Conservation (phyloP, 37 sponge, comb jelly and placozoan species). For the Ianthella basta region DNA sequence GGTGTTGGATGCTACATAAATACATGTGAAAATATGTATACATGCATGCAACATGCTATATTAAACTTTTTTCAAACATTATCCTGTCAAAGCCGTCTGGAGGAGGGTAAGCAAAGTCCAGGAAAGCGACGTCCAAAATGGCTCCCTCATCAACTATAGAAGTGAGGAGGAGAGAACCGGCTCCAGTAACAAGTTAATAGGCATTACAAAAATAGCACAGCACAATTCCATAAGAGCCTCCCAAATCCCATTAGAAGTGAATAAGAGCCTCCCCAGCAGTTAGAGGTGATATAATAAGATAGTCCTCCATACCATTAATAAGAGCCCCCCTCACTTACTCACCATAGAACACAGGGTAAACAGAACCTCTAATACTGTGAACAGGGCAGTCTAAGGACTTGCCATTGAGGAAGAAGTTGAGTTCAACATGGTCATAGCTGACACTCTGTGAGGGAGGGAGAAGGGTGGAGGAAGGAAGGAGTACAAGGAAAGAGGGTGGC, state of each 20-base stretch:
- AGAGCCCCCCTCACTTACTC: slow-evolving; percentile 7
- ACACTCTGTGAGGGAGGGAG: slow-evolving; percentile 62
- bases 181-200: background rate
- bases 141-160: slow-evolving; percentile 88
- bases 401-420: slow-evolving; percentile 96
- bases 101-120: slow-evolving; percentile 90
- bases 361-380: slow-evolving; percentile 82
- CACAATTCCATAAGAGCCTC: too few species aligned
- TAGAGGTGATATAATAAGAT: too few species aligned
- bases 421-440: slow-evolving; percentile 95
- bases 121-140: slow-evolving; percentile 90
- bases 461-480: slow-evolving; percentile 13
- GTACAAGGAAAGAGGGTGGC: background rate
- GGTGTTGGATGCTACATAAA: too few species aligned
- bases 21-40: too few species aligned
- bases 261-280: too few species aligned
- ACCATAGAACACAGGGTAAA: slow-evolving; percentile 96
- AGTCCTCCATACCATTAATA: too few species aligned
- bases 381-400: slow-evolving; percentile 87
- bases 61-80: slow-evolving; percentile 90
- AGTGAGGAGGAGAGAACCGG: background rate
- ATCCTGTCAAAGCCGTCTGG: slow-evolving; percentile 93
- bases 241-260: too few species aligned
- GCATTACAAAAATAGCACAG: too few species aligned
- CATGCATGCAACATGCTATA: too few species aligned